Evolutionary conservation across 2,113 vertebrate species (phyloP).

Genomic region (Erinaceus europaeus): DNA sequence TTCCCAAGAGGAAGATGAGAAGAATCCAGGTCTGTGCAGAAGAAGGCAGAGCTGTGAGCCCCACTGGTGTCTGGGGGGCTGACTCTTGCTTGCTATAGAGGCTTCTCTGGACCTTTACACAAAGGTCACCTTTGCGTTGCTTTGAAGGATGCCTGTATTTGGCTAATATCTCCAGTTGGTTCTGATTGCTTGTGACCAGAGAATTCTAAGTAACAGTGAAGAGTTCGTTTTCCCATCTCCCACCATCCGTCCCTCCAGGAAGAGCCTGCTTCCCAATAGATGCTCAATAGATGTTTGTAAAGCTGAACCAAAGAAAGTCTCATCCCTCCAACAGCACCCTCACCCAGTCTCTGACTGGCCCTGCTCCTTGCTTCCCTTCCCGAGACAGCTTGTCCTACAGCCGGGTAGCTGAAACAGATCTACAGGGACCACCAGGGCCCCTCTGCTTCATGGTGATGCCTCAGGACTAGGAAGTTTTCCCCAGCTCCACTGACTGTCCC

Average conservation of each 20-base stretch:
- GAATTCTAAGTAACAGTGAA: not conserved
- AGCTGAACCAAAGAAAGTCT: not conserved
- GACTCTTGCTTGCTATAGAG: not conserved
- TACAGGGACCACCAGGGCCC: no score
- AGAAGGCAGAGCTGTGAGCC: not conserved
- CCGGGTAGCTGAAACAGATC: not conserved
- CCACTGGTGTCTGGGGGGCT: not conserved
- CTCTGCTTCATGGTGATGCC: not conserved
- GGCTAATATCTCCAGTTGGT: not conserved
- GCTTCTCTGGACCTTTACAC: not conserved
- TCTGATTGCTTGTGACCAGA: not conserved
- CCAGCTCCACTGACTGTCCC: not conserved
- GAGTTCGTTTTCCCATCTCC: not conserved
- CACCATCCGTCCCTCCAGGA: not conserved
- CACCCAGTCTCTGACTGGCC: accelerated
- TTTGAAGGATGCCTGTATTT: not conserved
- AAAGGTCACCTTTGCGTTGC: not conserved
- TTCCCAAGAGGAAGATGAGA: not conserved
- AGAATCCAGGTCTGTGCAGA: not conserved
- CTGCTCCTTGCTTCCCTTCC: not conserved
- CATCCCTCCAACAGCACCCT: not conserved
- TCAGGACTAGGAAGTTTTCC: not conserved
- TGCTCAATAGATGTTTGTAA: not conserved
- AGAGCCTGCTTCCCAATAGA: not conserved
- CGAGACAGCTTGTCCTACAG: not conserved